Base-by-base conservation (phyloP, 2,888 invertebrate species). In the Leptopilina myrica region DNA sequence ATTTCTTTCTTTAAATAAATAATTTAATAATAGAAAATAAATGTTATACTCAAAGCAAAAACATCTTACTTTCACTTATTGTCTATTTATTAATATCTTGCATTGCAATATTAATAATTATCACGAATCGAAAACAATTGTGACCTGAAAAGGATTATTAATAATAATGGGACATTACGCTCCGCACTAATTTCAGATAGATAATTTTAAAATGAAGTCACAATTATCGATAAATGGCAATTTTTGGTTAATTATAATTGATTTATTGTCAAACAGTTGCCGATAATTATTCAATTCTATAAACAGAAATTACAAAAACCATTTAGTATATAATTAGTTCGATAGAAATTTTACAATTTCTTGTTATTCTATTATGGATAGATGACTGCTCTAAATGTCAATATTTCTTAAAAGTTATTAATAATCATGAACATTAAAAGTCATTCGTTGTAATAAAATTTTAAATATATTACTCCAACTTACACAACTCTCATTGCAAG, bases 121-220 rank as follows among this genome's bases (percentile, higher is more conserved):
- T 26, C 5, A 43, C 7, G 43, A n/a, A 20, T 40, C 14, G 26
- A 66, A 53, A 59, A 59, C 5, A 59, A 5, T 59, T 33, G 49
- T 67, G n/a, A 73, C 40, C 73, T 73, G 73, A 73, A 73, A 73
- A 59, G 73, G 33, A 43, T 43, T 8, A 40, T 73, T 73, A 73
- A 73, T 56, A 73, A 11, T 49, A 49, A 49, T 49, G 49, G 11
- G 56, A 11, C 59, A 33, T 40, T 9, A 59, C 56, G 73, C 40
- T 73, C 73, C 73, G 33, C 73, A 73, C 56, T 26, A 40, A 73
- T 56, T 56, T 73, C 56, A 33, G 8, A 43, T 46, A 0, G n/a
- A 33, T 2, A 33, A 56, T 14, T 26, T 69, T 20, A 12, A 53
- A 49, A 69, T 33, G n/a, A 14, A 49, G 8, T 7, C 4, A 67